phyloP scores from a whole-genome alignment of 2,888 invertebrate genomes.

The Campoplex nolae region DNA sequence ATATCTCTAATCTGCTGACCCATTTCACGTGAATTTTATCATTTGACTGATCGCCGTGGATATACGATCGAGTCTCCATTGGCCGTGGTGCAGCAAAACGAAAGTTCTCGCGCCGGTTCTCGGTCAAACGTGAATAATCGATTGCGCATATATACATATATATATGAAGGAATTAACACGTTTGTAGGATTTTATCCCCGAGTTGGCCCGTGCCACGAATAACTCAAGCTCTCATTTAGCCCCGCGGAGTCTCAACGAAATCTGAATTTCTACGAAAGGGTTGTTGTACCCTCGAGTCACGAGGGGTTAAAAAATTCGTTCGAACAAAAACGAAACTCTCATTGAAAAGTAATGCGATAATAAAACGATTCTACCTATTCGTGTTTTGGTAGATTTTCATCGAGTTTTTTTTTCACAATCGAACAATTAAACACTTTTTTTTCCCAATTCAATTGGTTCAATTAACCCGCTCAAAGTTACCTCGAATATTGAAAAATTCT shows the following conservation, averaged over 20 bases:
- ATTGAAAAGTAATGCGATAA: background rate
- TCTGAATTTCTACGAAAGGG: background rate
- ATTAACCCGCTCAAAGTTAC: background rate
- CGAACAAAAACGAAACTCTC: background rate
- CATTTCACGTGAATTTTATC: background rate
- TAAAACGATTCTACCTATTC: background rate
- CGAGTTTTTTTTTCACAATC: background rate
- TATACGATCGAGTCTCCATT: constrained; percentile 8
- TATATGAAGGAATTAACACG: background rate
- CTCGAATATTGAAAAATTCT: background rate
- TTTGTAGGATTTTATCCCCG: background rate
- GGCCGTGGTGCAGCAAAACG: background rate
- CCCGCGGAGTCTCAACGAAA: background rate
- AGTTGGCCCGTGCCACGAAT: constrained; percentile 2
- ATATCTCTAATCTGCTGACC: constrained; percentile 2
- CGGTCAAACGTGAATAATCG: constrained; percentile 16
- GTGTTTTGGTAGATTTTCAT: background rate
- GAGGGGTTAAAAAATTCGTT: background rate
- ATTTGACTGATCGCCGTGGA: background rate
- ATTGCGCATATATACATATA: background rate
- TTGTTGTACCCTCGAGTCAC: background rate
- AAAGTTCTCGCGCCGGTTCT: constrained; percentile 12
- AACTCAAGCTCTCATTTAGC: background rate
- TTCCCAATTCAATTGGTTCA: background rate
- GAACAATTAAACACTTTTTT: background rate